A percentile compares a stretch with the other conserved stretches of the same genome.
These are phyloP conservation scores for Papilio polytes DNA, from an alignment of 1,140 invertebrate genomes.

Conservation along the genomic window DNA sequence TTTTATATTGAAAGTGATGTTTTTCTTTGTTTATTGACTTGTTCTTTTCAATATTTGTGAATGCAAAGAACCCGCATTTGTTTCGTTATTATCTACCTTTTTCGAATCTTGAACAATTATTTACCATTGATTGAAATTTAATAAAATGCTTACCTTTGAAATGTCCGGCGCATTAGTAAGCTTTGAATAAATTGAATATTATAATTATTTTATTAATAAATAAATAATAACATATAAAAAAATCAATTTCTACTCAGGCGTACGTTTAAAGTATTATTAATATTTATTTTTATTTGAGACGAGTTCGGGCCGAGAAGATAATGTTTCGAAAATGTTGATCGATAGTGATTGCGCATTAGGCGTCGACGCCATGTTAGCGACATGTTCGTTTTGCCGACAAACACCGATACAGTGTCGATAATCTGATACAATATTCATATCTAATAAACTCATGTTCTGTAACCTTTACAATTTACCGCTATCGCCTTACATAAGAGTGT, in stretches of 20 bases:
- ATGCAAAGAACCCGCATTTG: neutral
- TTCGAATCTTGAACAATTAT: neutral
- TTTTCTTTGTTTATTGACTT: neutral
- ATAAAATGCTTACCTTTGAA: slow-evolving; percentile 4
- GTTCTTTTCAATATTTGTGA: neutral
- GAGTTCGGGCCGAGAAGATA: slow-evolving; percentile 32
- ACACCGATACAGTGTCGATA: slow-evolving; percentile 59
- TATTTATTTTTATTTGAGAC: neutral
- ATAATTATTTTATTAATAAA: slow-evolving; percentile 11
- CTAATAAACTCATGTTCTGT: slow-evolving; percentile 74
- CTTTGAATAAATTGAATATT: slow-evolving; percentile 13
- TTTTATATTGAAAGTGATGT: neutral
- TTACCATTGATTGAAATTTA: neutral
- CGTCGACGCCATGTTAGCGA: slow-evolving; percentile 46
- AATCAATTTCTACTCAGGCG: neutral
- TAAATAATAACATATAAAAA: neutral
- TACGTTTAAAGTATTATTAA: neutral
- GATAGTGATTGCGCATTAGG: slow-evolving; percentile 46
- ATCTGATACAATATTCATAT: slow-evolving; percentile 74
- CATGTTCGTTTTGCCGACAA: slow-evolving; percentile 54
- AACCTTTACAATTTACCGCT: slow-evolving; percentile 72
- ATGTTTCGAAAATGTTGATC: slow-evolving; percentile 46
- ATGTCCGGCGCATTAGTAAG: slow-evolving; percentile 19
- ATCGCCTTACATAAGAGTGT: slow-evolving; percentile 66
- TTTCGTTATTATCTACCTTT: neutral